Evolutionary conservation across 2,113 vertebrate genomes (phyloP), one percentile per base, ranked within the genome.

Genomic region (Raja brachyura): DNA sequence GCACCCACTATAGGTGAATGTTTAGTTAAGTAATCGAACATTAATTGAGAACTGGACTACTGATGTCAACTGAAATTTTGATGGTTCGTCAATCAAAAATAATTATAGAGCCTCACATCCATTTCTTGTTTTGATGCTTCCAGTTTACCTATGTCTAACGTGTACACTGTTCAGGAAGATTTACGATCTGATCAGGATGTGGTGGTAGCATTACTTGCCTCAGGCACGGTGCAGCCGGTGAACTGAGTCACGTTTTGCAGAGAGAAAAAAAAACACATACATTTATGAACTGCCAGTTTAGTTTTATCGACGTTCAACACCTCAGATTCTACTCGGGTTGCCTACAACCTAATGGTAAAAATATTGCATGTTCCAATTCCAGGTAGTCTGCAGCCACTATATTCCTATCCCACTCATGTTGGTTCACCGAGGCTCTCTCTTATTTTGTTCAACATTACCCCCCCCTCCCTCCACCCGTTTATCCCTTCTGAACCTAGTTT

Each of bases 21-120:
- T 92, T 92, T 92, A 92, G 90, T 74, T 74, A 73, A 92, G 90
- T 92, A 92, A 92, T 92, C 33, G 90, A 92, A 92, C 90, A 74
- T 73, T 92, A 92, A 92, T 92, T 92, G 90, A 73, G 33, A 74
- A 54, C 66, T 13, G 68, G 54, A 92, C 39, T 5, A 92, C 90
- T 73, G 90, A 54, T 92, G 90, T 92, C 68, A 92, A 92, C 33
- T 73, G 90, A 73, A 73, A 92, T 92, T 92, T 92, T 92, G 66
- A 74, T 74, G 66, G 66, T 25, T 22, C 20, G 28, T 92, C 73
- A 48, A 92, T 92, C 90, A 92, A 92, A 92, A 92, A 92, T 92
- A 92, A 92, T 92, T 73, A 73, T 74, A 54, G 33, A 48, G 63
- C 66, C 54, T 73, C 66, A 28, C 68, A 54, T 73, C 5, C 68